Base-by-base conservation (phyloP, 1,140 invertebrate genomes). In the Dryas iulia region DNA sequence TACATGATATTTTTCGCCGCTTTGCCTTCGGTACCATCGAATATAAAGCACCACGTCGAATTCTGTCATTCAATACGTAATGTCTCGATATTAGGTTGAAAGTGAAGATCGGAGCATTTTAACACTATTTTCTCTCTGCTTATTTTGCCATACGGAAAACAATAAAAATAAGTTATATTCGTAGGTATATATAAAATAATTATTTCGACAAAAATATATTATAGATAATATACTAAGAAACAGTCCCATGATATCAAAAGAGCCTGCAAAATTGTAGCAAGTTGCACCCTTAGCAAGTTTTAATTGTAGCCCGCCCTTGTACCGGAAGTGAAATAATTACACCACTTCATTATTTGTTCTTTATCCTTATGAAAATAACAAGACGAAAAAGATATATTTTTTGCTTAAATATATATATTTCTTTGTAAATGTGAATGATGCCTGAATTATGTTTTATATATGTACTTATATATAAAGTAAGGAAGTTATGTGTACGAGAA, bases 221-320 rank as follows among this genome's bases (percentile, higher is more conserved):
- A n/a, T 47, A 47, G 14, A 47, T 47, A 47, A 47, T 21, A 18
- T 21, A 47, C 14, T 21, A 18, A 47, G 39, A 47, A 11, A 18
- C 7, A 47, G 18, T 47, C 39, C n/a, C 14, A 47, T 35, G 12
- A 52, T 14, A 57, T 67, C 58, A 52, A 23, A 47, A 65, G 65
- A 12, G 21, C 47, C 33, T 23, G 18, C 52, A 54, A 60, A 57
- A 14, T 33, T 56, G 31, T 26, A 25, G 3, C n/a, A 14, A 57
- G 65, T 33, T 47, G 30, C 39, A 47, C 65, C 39, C 52, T 59
- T 25, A 69, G 25, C 26, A 79, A 79, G 61, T 76, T 79, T 76
- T 79, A 76, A 79, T 79, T 72, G 75, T 70, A 53, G 69, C 65
- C 66, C 52, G 66, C 65, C 69, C 33, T 58, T 23, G 64, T 35